Evolutionary conservation across 2,888 invertebrate genomes (phyloP).

Genomic region (Micoletzkya japonica): DNA sequence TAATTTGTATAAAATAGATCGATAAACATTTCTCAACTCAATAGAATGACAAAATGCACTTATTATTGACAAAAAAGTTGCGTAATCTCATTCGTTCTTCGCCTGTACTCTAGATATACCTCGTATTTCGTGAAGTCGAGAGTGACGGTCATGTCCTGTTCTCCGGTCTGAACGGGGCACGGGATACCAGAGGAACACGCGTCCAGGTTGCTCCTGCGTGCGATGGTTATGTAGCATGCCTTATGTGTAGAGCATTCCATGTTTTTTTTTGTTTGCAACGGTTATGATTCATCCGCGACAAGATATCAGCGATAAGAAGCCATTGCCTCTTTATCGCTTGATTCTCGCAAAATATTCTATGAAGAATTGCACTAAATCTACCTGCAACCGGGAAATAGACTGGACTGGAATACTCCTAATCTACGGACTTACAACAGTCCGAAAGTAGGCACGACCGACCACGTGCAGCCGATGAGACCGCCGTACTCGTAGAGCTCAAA

Average conservation of each 20-base stretch:
- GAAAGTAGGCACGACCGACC: conserved; percentile 24
- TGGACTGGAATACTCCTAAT: too few relatives aligned
- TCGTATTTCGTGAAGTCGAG: conserved; percentile 37
- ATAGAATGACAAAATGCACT: not conserved
- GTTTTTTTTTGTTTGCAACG: too few relatives aligned
- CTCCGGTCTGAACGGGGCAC: conserved; percentile 36
- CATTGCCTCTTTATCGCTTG: too few relatives aligned
- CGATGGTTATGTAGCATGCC: too few relatives aligned
- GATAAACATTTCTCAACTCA: not conserved
- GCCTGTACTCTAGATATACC: not conserved
- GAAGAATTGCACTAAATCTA: too few relatives aligned
- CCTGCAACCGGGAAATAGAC: too few relatives aligned
- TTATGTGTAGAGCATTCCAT: too few relatives aligned
- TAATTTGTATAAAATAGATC: too few relatives aligned
- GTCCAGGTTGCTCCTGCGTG: conserved; percentile 33
- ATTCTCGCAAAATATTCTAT: too few relatives aligned
- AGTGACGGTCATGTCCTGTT: conserved; percentile 31
- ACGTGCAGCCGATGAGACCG: conserved; percentile 11
- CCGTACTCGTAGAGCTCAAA: conserved; percentile 14
- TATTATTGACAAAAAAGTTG: not conserved
- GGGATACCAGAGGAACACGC: conserved; percentile 38
- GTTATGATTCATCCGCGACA: too few relatives aligned
- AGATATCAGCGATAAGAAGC: too few relatives aligned
- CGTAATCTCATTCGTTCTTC: not conserved
- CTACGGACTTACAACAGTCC: conserved; percentile 17